Percentiles rank a stretch among this genome's conserved stretches.
These are phyloP conservation scores for Solenopsis invicta DNA, from an alignment of 1,140 invertebrate genomes.

Conservation along the genomic window DNA sequence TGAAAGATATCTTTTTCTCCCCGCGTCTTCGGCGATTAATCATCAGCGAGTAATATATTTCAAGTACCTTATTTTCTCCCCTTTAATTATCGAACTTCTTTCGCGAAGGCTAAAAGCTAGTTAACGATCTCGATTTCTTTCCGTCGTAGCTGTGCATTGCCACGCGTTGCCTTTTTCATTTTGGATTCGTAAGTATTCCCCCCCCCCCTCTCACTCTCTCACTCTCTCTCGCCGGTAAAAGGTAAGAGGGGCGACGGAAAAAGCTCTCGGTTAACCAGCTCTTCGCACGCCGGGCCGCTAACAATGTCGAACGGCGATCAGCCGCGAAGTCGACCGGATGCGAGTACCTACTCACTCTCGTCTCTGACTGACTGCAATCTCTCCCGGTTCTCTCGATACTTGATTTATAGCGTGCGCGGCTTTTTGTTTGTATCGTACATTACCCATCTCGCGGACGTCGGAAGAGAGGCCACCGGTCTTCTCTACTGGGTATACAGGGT, in stretches of 20 bases:
- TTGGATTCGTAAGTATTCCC: slow-evolving; percentile 24
- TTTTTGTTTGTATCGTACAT: slow-evolving; percentile 59
- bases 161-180: background rate
- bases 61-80: slow-evolving; percentile 10
- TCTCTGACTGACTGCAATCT: slow-evolving; percentile 63
- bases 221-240: slow-evolving; percentile 22
- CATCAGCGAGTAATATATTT: background rate
- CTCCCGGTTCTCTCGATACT: slow-evolving; percentile 55
- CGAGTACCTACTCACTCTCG: slow-evolving; percentile 31
- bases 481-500: slow-evolving; percentile 42
- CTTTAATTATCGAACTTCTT: background rate
- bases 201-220: too few relatives aligned
- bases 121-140: slow-evolving; percentile 2
- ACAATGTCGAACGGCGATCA: slow-evolving; percentile 58
- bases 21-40: background rate
- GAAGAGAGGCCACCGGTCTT: slow-evolving; percentile 59
- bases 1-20: background rate
- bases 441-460: slow-evolving; percentile 59
- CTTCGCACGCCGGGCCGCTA: slow-evolving; percentile 30
- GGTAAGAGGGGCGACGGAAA: slow-evolving; percentile 10
- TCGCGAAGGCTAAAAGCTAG: background rate
- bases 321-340: slow-evolving; percentile 38
- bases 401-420: slow-evolving; percentile 54
- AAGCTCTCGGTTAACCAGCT: slow-evolving; percentile 32
- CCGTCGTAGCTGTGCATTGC: too few relatives aligned